Evolutionary conservation across 2,797 vertebrate species (phyloP).

Genomic region (Sebastes steindachneri): DNA sequence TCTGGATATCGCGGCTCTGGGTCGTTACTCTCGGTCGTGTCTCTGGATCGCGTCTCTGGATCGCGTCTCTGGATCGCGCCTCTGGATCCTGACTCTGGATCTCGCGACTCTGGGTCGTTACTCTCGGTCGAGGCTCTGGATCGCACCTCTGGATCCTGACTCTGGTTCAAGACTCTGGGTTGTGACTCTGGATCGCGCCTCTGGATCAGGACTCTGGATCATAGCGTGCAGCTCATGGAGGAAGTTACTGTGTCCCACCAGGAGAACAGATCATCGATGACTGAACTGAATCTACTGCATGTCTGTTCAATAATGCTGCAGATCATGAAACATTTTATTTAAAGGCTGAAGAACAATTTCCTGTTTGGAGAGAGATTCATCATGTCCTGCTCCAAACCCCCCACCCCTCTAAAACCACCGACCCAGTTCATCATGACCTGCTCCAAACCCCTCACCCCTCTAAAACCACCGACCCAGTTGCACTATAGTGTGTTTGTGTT

Average conservation of each 20-base stretch:
- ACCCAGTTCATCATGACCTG: neutral
- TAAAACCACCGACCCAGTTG: neutral
- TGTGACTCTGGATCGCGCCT: neutral
- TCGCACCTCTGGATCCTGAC: neutral
- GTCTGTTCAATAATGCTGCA: slow-evolving; percentile 47
- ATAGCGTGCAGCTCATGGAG: neutral
- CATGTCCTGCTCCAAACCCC: neutral
- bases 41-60: neutral
- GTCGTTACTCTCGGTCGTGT: neutral
- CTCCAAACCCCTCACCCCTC: neutral
- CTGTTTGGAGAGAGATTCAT: neutral
- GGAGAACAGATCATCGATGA: neutral
- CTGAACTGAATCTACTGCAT: slow-evolving; percentile 32
- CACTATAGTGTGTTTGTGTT: neutral
- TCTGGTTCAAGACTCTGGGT: neutral
- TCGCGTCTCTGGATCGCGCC: neutral
- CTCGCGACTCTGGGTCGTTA: neutral
- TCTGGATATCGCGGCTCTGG: neutral
- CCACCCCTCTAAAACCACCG: neutral
- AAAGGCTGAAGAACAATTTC: slow-evolving; percentile 30
- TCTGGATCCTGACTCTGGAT: neutral
- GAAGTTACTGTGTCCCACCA: neutral
- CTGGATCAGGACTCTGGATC: neutral
- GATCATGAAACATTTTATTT: slow-evolving; percentile 6
- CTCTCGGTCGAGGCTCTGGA: neutral